Conservation (phyloP, 2,797 vertebrate genomes). For the Smutsia gigantea region DNA sequence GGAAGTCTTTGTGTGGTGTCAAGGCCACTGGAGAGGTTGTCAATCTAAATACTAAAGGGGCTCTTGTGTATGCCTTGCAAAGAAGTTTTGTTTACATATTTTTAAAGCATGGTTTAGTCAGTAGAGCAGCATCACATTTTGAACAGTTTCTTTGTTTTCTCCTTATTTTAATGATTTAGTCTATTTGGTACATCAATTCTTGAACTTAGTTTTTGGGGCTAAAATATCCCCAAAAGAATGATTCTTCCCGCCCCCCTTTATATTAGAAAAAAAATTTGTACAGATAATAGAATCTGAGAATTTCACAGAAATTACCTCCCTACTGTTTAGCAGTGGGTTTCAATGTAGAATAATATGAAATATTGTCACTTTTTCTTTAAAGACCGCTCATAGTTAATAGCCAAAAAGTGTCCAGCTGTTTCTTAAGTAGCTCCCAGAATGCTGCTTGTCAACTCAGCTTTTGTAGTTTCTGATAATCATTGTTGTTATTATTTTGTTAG, state of each 20-base stretch:
- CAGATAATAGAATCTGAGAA: not conserved
- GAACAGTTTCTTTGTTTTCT: not conserved
- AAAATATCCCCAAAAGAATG: not conserved
- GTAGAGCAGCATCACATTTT: not conserved
- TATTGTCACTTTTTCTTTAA: slow-evolving; percentile 6
- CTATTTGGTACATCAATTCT: not conserved
- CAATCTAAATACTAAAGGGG: not conserved
- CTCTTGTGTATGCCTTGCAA: not conserved
- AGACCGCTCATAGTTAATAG: slow-evolving; percentile 10
- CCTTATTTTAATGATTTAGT: not conserved
- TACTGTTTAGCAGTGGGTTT: not conserved
- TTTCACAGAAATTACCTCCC: not conserved
- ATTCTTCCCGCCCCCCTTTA: not conserved
- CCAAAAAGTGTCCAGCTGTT: not conserved
- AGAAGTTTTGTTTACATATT: not conserved
- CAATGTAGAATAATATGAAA: not conserved
- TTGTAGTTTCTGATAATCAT: slow-evolving; percentile 21
- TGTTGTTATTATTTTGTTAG: not conserved
- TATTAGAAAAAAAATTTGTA: not conserved
- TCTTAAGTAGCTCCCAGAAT: not conserved
- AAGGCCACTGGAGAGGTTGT: not conserved
- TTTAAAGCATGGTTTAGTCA: not conserved
- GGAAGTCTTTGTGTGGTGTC: not conserved
- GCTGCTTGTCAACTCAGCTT: not conserved
- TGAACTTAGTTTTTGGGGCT: not conserved